A percentile compares a stretch with the other conserved stretches of the same genome.
Evolutionary conservation across 2,888 invertebrate genomes (phyloP).

Genomic region (Tiliacea aurago): DNA sequence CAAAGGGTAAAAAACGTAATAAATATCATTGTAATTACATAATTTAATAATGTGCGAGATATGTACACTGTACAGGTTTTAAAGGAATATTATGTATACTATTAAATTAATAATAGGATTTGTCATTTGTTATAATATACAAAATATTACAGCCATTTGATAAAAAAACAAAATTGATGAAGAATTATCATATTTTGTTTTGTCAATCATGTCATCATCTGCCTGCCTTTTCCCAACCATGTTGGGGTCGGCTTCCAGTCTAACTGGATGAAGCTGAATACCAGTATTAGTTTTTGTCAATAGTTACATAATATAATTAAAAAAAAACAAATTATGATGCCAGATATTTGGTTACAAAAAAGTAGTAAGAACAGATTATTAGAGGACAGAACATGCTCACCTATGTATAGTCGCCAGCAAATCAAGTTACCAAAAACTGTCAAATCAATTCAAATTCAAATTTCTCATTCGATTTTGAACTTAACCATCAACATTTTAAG

Average conservation of each 20-base stretch:
- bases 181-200: background rate
- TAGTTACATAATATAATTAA: background rate
- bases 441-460: too few species aligned
- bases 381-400: too few species aligned
- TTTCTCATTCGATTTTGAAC: too few species aligned
- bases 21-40: background rate
- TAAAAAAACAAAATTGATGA: background rate
- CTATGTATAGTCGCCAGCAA: too few species aligned
- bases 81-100: background rate
- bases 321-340: background rate
- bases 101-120: background rate
- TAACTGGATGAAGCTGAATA: too few species aligned
- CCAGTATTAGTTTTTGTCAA: background rate
- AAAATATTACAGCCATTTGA: too few species aligned
- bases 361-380: background rate
- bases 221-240: too few species aligned
- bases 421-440: too few species aligned
- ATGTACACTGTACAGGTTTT: constrained; percentile 17
- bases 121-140: background rate
- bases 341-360: constrained; percentile 21
- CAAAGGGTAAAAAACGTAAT: background rate
- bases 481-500: too few species aligned
- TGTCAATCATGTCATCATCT: too few species aligned
- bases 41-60: background rate
- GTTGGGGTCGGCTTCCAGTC: too few species aligned